Evolutionary conservation across 2,888 invertebrate species (phyloP), one percentile per base, ranked within the genome.

Genomic region (Dusona sp.): DNA sequence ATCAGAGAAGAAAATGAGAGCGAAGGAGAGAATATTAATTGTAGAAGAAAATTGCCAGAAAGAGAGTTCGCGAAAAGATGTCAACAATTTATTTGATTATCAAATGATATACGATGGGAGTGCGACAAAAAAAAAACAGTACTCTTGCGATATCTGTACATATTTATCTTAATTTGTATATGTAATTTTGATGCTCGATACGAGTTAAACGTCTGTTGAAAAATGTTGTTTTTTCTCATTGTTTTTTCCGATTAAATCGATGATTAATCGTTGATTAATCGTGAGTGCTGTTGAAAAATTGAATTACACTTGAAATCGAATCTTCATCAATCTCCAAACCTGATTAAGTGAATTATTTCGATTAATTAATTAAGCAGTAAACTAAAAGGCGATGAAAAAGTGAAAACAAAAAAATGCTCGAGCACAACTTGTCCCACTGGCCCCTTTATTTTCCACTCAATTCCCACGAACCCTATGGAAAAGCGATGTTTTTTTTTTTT

Each of bases 21-120:
- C 11, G 38, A 38, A 70, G 48, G n/a, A 16, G 22, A 33, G 11
- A 22, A 79, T 25, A 45, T 64, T 45, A 29, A 64, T n/a, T 22
- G 36, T 6, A 9, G 70, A 38, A 54, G 72, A 51, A 80, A 42
- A 48, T 48, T 25, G 36, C 42, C 51, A 70, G 75, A 48, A 75
- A 83, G 68, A 48, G 45, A 36, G 64, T 79, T 75, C 57, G 79
- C 42, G 54, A 57, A 65, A 80, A 83, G 48, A 79, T 72, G 75
- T 70, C 61, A 75, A 19, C 25, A 13, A n/a, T 70, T 54, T 51
- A 86, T 83, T 79, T 79, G 75, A 45, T 79, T 85, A 83, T 79
- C 74, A 83, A 85, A 85, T 79, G 54, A 74, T 38, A 57, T 25
- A 38, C 36, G 19, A 54, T 3, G 19, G 19, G n/a, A 7, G 51